Evolutionary conservation across 2,888 invertebrate genomes (phyloP), one percentile per base, ranked within the genome.

Genomic region (Heteromyza rotundicornis): DNA sequence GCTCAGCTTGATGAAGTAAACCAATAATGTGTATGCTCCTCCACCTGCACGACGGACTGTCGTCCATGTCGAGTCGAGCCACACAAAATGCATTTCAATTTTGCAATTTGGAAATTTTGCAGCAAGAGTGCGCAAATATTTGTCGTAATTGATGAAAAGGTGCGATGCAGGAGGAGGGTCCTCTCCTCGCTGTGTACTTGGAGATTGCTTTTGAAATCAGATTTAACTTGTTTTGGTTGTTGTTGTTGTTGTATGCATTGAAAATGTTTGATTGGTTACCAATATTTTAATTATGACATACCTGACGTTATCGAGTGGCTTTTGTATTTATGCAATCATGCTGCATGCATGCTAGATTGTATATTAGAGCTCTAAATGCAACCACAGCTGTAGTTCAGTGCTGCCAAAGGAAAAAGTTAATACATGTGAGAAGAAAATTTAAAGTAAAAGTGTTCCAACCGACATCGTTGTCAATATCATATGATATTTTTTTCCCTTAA

Each of bases 31-130:
- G 72, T 71, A 70, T 71, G 73, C 73, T 71, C 64, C 67, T 40
- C 58, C 52, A 51, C 16, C 24, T 19, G 23, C 40, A 20, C 23
- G 2, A 23, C 51, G 8, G 50, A 20, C 1, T 36, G 55, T n/a
- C 16, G 50, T 19, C 24, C n/a, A 20, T 22, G n/a, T 14, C 17
- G 17, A 35, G 51, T n/a, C 32, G 32, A 14, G n/a, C 22, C 54
- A 17, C 27, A 14, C 8, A 20, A 56, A 63, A 52, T 60, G 65
- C 73, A 69, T 67, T 71, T 64, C 64, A 61, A 61, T 64, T 64
- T 64, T 75, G 77, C 78, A 77, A 77, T 77, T 75, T 75, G 66
- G 68, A 76, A 75, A 77, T 76, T 75, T 76, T 74, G 75, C 72
- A 70, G 75, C 74, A 70, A 72, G 69, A 72, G 67, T 74, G 71